Evolutionary conservation across 2,888 invertebrate genomes (phyloP), one percentile per base, ranked within the genome.

Genomic region (Morpho achilles): DNA sequence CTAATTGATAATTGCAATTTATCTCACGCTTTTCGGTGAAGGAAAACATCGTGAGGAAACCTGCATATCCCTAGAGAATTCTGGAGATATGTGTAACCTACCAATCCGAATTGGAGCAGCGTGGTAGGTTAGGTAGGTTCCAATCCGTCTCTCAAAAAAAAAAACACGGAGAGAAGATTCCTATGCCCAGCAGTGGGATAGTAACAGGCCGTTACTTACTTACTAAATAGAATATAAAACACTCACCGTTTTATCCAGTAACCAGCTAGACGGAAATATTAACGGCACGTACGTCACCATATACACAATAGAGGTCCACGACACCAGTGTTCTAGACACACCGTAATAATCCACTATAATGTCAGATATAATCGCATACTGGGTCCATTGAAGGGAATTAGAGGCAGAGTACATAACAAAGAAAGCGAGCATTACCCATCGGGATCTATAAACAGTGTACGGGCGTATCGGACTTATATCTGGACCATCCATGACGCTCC

Each of bases 241-340:
- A 58, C 95, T 94, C 80, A 97, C 99, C 91, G 95, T 94, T 91
- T 94, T 96, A 79, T 99, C 97, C 72, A 99, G 92, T 56, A 99
- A 92, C 95, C 97, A 99, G 80, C 98, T 97, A 10, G 96, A 99
- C 1, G 99, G 99, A 75, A 99, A 96, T 77, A 99, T 97, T 69
- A 99, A 93, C 7, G 99, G 97, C 79, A 99, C 97, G 82, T 99
- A 99, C 1, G 95, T 93, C 68, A 97, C 92, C 99, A 99, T 99
- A 83, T 96, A 99, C 75, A 99, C 94, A 95, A 99, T 97, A 7
- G 98, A 98, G 1, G 99, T 97, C 98, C 98, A 98, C 76, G 99
- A 95, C 68, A 99, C 96, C 69, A 93, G 87, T 32, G 92, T 92
- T 40, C 92, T 92, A 40, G 91, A 84, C 53, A 96, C 94, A 42